Conservation (phyloP, 2,888 invertebrate genomes). For the Phymatocera aterrima region DNA sequence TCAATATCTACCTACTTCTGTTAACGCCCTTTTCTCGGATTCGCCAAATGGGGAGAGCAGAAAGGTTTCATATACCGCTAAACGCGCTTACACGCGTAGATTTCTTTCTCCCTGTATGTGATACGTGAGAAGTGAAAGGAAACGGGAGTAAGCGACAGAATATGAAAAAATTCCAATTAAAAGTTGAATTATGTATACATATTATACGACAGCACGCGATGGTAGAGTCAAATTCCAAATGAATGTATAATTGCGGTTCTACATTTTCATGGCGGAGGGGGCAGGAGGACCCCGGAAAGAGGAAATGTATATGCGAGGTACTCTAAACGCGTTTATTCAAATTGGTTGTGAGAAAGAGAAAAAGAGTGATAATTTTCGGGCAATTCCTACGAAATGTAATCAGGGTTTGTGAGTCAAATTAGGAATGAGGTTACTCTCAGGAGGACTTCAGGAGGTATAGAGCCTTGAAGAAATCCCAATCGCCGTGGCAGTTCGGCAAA, state of each 20-base stretch:
- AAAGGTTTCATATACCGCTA: neutral
- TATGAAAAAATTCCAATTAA: neutral
- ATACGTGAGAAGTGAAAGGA: neutral
- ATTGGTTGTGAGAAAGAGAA: neutral
- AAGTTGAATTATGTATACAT: neutral
- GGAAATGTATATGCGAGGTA: neutral
- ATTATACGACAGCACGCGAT: neutral
- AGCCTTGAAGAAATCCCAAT: neutral
- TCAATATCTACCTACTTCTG: neutral
- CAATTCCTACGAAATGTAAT: neutral
- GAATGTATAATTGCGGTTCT: constrained; percentile 19
- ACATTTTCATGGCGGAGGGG: neutral
- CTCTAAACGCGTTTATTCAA: constrained; percentile 22
- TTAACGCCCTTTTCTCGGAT: constrained; percentile 7
- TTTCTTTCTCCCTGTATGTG: neutral
- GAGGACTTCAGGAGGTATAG: neutral
- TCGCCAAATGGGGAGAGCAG: neutral
- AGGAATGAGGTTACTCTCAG: neutral
- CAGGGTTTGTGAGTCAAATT: neutral
- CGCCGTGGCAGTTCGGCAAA: too few species aligned
- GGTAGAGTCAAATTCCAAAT: constrained; percentile 13
- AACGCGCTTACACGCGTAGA: neutral
- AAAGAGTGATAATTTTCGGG: neutral
- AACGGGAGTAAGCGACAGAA: neutral
- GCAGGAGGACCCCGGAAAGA: neutral